Percentiles rank a stretch among this genome's conserved stretches.
phyloP scores from a whole-genome alignment of 2,797 vertebrate species.

The Gymnothorax reevesii region DNA sequence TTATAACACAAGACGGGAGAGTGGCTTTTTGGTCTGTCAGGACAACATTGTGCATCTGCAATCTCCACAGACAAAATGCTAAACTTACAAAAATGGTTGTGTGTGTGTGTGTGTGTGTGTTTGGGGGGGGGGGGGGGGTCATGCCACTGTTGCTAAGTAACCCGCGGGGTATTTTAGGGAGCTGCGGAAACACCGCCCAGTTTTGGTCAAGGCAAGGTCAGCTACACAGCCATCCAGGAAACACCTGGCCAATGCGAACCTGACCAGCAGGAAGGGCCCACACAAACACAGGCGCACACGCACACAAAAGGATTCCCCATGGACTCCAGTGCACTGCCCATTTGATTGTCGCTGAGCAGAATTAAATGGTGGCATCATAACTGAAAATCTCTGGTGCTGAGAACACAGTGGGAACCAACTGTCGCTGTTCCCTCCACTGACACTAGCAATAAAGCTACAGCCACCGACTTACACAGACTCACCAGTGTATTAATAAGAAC shows the following conservation, averaged over 20 bases:
- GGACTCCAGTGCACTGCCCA: neutral
- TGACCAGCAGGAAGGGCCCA: neutral
- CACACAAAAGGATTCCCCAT: neutral
- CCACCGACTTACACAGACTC: neutral
- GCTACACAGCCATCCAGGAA: neutral
- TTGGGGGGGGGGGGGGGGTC: neutral
- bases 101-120: neutral
- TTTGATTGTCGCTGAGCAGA: neutral
- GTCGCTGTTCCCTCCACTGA: neutral
- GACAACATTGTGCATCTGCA: neutral
- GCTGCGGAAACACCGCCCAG: neutral
- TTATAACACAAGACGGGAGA: neutral
- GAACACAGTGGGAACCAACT: neutral
- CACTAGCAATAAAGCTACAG: neutral
- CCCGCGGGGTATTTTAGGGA: neutral
- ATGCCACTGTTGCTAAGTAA: neutral
- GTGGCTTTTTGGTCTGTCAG: neutral
- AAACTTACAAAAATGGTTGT: neutral
- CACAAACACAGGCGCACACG: neutral
- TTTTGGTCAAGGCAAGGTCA: constrained; percentile 5
- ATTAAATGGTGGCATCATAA: neutral
- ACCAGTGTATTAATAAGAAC: neutral
- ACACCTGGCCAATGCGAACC: neutral
- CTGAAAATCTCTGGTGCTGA: neutral
- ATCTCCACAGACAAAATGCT: neutral